Evolutionary conservation across 2,797 vertebrate species (phyloP), one percentile per base, ranked within the genome.

Genomic region (Balearica regulorum): DNA sequence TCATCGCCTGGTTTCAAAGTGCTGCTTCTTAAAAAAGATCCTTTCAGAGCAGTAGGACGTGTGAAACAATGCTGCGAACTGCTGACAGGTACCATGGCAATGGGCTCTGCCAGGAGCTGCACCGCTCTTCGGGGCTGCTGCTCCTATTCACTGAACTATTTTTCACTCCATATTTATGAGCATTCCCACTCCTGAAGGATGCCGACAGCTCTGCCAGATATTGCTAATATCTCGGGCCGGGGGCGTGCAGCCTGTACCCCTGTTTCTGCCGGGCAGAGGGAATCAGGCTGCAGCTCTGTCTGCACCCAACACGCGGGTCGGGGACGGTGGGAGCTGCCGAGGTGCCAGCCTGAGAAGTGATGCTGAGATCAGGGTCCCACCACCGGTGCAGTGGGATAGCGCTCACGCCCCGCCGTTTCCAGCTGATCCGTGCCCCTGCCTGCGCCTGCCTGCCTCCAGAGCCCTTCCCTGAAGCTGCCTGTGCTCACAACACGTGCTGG

Each of bases 61-160:
- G 89, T 66, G 94, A 83, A 92, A 79, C 93, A 88, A 89, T 33
- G 83, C 77, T 43, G 26, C 1, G 24, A 90, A 19, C 88, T 83
- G 87, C 96, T 94, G 96, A 61, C 95, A 95, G 95, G 89, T 89
- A 51, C 94, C 93, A 89, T 87, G 94, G 91, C 96, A 92, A 95
- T 92, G 90, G 85, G 92, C 94, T 86, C 61, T 70, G 80, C 44
- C 49, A 96, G 66, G 26, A 83, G 90, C 86, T 54, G 66, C 6
- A 6, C 39, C 3, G 4, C 75, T 39, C 87, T 46, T 8, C 8
- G 2, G 73, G 73, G 75, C 92, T 57, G 88, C 82, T 83, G 39
- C 86, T 83, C 83, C 83, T 29, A 0, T 19, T 28, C 43, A 49
- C 92, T 88, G 17, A 91, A 35, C 90, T 72, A 3, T 29, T 70